A percentile compares a stretch with the other conserved stretches of the same genome.
phyloP scores from a whole-genome alignment of 92 coral and sea anemone genomes.

The Scolanthus callimorphus region DNA sequence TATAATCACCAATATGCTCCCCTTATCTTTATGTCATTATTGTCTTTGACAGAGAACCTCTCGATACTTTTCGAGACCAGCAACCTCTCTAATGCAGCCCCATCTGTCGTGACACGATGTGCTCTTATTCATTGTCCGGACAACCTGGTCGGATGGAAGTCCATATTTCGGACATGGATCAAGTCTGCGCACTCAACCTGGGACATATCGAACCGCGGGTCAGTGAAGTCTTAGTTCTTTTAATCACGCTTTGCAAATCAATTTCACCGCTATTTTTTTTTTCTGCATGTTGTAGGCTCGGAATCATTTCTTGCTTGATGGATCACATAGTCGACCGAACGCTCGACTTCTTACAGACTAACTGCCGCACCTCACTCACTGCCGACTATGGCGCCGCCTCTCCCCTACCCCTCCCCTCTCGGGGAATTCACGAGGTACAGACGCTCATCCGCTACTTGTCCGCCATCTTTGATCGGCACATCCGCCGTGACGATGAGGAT shows the following conservation, averaged over 20 bases:
- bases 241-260: too few relatives aligned
- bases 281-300: slow-evolving; percentile 39
- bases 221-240: slow-evolving; percentile 5
- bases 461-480: slow-evolving; percentile 88
- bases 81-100: slow-evolving; percentile 62
- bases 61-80: slow-evolving; percentile 85
- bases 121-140: slow-evolving; percentile 85
- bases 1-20: too few relatives aligned
- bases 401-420: slow-evolving; percentile 57
- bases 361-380: slow-evolving; percentile 64
- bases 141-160: slow-evolving; percentile 85
- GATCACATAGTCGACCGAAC: slow-evolving; percentile 84
- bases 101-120: slow-evolving; percentile 82
- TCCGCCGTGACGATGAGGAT: slow-evolving; percentile 87
- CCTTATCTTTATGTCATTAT: too few relatives aligned
- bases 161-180: slow-evolving; percentile 85
- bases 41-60: slow-evolving; percentile 54
- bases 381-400: slow-evolving; percentile 46
- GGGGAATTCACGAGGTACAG: slow-evolving; percentile 81
- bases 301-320: slow-evolving; percentile 82
- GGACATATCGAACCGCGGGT: slow-evolving; percentile 96
- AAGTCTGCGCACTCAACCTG: slow-evolving; percentile 89
- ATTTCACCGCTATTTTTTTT: too few relatives aligned
- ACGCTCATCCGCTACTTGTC: slow-evolving; percentile 75
- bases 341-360: slow-evolving; percentile 58